Evolutionary conservation across 2,888 invertebrate genomes (phyloP).

Genomic region (Andricus quercusramuli): DNA sequence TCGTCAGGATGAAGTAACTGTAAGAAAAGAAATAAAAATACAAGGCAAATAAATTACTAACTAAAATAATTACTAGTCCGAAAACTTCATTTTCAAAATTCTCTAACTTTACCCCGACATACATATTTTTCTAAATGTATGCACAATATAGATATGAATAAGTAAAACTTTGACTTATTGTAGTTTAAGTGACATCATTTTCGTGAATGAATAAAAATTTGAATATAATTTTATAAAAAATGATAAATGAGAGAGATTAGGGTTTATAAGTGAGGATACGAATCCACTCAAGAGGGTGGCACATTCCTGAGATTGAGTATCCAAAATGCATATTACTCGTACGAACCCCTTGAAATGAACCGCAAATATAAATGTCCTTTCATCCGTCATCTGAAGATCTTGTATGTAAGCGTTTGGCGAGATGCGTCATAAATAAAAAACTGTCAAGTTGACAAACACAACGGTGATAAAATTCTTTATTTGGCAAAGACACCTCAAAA

Average conservation of each 20-base stretch:
- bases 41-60: no score
- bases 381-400: background rate
- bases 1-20: no score
- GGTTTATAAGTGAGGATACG: background rate
- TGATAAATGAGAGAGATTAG: background rate
- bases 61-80: no score
- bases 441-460: background rate
- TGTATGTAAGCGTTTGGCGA: background rate
- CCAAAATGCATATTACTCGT: background rate
- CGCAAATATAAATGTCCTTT: background rate
- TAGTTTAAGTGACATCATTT: background rate
- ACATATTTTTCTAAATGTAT: no score
- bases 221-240: background rate
- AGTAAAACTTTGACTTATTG: background rate
- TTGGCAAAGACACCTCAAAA: background rate
- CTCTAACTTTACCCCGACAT: no score
- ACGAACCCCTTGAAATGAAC: background rate
- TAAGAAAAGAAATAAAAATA: no score
- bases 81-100: no score
- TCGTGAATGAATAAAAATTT: background rate
- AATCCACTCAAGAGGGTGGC: background rate
- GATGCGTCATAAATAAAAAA: background rate
- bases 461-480: background rate
- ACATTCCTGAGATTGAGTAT: constrained; percentile 7
- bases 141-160: background rate